phyloP scores from a whole-genome alignment of 1,140 invertebrate species.

The Phocides pigmalion region DNA sequence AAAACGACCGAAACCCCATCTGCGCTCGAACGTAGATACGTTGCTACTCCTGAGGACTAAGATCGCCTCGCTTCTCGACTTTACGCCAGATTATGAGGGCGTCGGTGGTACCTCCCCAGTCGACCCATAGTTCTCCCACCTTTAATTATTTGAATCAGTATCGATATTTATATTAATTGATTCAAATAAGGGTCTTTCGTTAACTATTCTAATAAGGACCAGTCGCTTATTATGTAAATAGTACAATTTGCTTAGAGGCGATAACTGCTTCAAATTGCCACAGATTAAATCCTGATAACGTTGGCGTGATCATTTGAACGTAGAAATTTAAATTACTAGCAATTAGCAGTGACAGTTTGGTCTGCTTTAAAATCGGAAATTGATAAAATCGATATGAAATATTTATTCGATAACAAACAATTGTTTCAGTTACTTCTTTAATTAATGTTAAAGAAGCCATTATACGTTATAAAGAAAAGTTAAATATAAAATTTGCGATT shows the following conservation, averaged over 20 bases:
- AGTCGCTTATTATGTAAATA: constrained; percentile 33
- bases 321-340: constrained; percentile 15
- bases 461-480: too few species aligned
- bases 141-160: not conserved
- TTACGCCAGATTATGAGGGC: too few species aligned
- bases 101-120: too few species aligned
- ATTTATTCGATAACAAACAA: not conserved
- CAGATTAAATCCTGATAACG: constrained; percentile 26
- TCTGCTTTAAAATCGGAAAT: constrained; percentile 25
- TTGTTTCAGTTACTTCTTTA: not conserved
- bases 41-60: too few species aligned
- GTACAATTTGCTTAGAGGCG: constrained; percentile 34
- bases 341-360: constrained; percentile 29
- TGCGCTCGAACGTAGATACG: too few species aligned
- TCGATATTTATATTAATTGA: constrained; percentile 1
- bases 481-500: too few species aligned
- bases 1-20: too few species aligned
- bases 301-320: constrained; percentile 26
- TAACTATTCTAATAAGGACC: constrained; percentile 28
- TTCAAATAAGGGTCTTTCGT: constrained; percentile 15
- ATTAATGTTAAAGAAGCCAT: too few species aligned
- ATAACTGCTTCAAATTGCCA: constrained; percentile 29
- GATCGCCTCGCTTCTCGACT: too few species aligned
- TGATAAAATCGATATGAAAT: constrained; percentile 25
- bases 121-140: too few species aligned